Conservation (phyloP, 2,888 invertebrate genomes). For the Andrena praecox region DNA sequence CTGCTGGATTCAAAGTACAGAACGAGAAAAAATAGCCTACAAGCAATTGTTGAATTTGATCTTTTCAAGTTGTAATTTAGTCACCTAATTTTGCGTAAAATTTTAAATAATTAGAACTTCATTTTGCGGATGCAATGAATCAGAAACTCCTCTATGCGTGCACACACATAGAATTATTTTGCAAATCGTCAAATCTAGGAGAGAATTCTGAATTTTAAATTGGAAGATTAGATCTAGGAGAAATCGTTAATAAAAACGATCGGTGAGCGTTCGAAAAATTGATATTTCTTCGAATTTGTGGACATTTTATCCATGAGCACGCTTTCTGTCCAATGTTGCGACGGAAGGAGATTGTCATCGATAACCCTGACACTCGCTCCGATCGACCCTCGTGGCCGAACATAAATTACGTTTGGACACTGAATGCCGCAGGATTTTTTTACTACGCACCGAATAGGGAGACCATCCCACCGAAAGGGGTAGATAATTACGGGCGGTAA, state of each 20-base stretch:
- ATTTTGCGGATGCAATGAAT: not conserved
- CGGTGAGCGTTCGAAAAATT: not conserved
- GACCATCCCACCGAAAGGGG: not conserved
- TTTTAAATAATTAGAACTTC: not conserved
- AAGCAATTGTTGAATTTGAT: too few relatives aligned
- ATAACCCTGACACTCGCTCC: slow-evolving; percentile 38
- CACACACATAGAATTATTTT: not conserved
- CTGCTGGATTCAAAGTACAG: too few relatives aligned
- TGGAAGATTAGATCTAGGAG: not conserved
- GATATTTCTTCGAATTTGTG: slow-evolving; percentile 18
- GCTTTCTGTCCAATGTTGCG: slow-evolving; percentile 5
- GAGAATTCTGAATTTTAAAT: too few relatives aligned
- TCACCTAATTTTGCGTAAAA: not conserved
- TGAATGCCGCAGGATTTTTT: slow-evolving; percentile 21
- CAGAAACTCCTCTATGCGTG: not conserved
- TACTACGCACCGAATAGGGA: not conserved
- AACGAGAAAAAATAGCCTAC: too few relatives aligned
- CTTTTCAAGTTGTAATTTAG: too few relatives aligned
- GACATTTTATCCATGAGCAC: slow-evolving; percentile 9
- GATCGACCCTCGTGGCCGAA: slow-evolving; percentile 34
- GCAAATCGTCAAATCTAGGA: too few relatives aligned
- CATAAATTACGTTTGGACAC: slow-evolving; percentile 43
- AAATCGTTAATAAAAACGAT: not conserved
- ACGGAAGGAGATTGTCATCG: slow-evolving; percentile 30
- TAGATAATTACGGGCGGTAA: slow-evolving; percentile 26